These are phyloP conservation scores for Oeneis ivallda DNA, from an alignment of 2,888 invertebrate genomes.

Conservation along the genomic window DNA sequence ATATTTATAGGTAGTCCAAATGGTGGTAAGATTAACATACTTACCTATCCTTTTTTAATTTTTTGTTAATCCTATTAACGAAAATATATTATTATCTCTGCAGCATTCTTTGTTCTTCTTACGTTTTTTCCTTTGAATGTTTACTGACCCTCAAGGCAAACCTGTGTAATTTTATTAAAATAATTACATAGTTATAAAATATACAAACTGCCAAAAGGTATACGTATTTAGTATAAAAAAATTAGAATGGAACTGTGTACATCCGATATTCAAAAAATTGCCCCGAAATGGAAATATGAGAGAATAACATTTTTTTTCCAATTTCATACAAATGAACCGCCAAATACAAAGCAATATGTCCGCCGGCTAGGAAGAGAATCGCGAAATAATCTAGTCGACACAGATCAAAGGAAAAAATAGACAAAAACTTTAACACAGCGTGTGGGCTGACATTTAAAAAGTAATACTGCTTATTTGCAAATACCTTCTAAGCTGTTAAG, in stretches of 20 bases:
- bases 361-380: conserved; percentile 27
- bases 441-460: too few species aligned
- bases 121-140: too few species aligned
- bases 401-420: neutral
- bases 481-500: too few species aligned
- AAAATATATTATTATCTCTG: too few species aligned
- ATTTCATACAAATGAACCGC: conserved; percentile 9
- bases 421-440: neutral
- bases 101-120: too few species aligned
- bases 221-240: neutral
- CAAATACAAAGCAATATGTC: conserved; percentile 23
- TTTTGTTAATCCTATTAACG: too few species aligned
- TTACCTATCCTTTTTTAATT: too few species aligned
- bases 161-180: neutral
- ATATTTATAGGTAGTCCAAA: too few species aligned
- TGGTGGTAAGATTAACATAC: too few species aligned
- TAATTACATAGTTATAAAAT: neutral
- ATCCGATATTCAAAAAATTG: neutral
- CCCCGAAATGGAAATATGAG: neutral
- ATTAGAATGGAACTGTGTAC: neutral
- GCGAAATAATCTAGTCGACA: conserved; percentile 30
- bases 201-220: neutral
- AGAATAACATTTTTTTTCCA: conserved; percentile 1
- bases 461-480: too few species aligned
- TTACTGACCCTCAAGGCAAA: neutral